Percentiles rank a stretch among this genome's conserved stretches.
phyloP scores from a whole-genome alignment of 2,797 vertebrate species.

The Pithecia hirsuta region DNA sequence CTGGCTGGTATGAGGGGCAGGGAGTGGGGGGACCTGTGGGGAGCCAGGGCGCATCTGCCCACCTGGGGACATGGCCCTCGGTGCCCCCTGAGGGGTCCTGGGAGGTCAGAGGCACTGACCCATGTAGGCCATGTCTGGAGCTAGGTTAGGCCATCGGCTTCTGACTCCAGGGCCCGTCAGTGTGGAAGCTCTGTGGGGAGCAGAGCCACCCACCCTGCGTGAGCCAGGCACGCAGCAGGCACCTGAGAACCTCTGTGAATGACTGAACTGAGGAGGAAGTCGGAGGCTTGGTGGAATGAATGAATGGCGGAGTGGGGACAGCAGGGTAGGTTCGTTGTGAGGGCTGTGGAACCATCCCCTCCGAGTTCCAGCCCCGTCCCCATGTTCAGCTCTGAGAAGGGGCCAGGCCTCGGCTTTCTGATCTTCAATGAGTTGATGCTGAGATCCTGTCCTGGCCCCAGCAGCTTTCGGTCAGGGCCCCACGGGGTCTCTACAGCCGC shows the following conservation, averaged over 20 bases:
- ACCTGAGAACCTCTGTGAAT: rapidly evolving
- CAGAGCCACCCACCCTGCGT: rapidly evolving
- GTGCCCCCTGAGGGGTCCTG: neutral
- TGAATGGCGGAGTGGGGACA: too few species aligned
- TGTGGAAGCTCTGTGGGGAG: neutral
- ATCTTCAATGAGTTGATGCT: neutral
- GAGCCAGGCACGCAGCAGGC: rapidly evolving
- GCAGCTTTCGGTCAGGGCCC: rapidly evolving
- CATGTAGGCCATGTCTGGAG: neutral
- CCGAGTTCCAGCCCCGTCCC: neutral
- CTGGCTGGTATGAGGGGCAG: neutral
- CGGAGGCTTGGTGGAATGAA: neutral
- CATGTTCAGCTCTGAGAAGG: neutral
- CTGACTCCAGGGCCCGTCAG: rapidly evolving
- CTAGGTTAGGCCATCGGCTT: rapidly evolving
- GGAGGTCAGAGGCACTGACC: too few species aligned
- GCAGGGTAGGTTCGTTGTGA: rapidly evolving
- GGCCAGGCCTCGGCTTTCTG: neutral
- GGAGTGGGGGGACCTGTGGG: neutral
- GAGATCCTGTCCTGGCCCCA: neutral
- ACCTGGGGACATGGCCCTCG: rapidly evolving
- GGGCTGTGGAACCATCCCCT: rapidly evolving
- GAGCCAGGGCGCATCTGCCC: too few species aligned
- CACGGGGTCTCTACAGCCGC: rapidly evolving
- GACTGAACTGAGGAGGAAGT: neutral